Base-by-base conservation (phyloP, 2,888 invertebrate genomes). In the Merodon equestris region DNA sequence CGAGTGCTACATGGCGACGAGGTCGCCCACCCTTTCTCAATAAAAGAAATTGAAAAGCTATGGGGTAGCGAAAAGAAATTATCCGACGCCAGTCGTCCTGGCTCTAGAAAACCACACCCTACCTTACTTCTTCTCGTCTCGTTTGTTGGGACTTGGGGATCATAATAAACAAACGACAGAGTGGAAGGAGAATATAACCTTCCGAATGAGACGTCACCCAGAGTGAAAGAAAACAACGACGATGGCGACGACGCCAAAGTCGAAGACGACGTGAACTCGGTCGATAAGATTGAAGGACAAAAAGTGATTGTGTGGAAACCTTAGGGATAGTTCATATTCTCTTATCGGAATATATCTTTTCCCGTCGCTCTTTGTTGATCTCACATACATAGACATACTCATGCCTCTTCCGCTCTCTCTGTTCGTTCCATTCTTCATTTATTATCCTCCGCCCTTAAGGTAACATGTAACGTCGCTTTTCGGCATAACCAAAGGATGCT, bases 21-120 rank as follows among this genome's bases (percentile, higher is more conserved):
- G 57, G 57, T 61, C 50, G 48, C 14, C 64, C 53, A 38, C 50
- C 34, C 44, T 40, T 53, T 45, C 38, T 53, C 50, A 48, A 76
- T 76, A 38, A 10, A 63, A 68, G 48, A 70, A 58, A 64, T 70
- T 74, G 70, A 79, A 73, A 79, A 70, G 67, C 73, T 56, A 79
- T 79, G 64, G 50, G 60, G 74, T 60, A 60, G 60, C 56, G 64
- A 54, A 63, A 63, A 74, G 48, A 64, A 74, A 70, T 74, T 74
- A 74, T 79, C 53, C 58, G 74, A 74, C 79, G 79, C 79, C 79
- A 79, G 79, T 74, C 79, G 48, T 79, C 79, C 74, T 79, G 68
- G 79, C 74, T 68, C 53, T 73, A 38, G 58, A 47, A 57, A 61
- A 50, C 15, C 58, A 34, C 72, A 47, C 42, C n/a, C 53, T 19